A percentile compares a stretch with the other conserved stretches of the same genome.
Conservation (phyloP, 2,113 vertebrate species). For the Malurus cyaneus region DNA sequence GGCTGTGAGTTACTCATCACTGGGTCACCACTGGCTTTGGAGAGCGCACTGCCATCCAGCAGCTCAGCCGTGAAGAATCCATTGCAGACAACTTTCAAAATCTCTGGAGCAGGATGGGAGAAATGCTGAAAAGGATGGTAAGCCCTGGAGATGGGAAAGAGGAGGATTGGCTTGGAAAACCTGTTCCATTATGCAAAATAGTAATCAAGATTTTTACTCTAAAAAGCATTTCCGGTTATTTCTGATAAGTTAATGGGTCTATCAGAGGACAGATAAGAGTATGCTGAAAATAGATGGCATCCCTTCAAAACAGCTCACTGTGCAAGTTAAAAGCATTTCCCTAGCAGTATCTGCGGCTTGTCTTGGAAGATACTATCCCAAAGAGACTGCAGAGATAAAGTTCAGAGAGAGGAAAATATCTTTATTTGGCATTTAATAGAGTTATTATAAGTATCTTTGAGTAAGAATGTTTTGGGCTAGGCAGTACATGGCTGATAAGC, state of each 20-base stretch:
- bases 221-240: background rate
- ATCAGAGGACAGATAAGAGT: background rate
- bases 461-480: background rate
- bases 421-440: conserved; percentile 3
- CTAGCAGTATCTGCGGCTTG: background rate
- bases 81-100: background rate
- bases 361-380: background rate
- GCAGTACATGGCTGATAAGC: background rate
- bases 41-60: background rate
- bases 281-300: background rate
- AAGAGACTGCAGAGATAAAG: conserved; percentile 4
- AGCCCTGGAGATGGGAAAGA: background rate
- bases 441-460: background rate
- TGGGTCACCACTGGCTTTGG: background rate
- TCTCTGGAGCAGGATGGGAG: background rate
- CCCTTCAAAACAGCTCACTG: background rate
- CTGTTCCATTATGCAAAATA: background rate
- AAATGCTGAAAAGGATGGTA: background rate
- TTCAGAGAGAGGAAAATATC: background rate
- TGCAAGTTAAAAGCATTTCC: background rate
- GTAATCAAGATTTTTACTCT: background rate
- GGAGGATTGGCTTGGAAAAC: background rate
- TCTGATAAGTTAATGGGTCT: background rate
- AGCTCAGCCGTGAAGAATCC: background rate
- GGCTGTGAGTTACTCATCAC: background rate